Base-by-base conservation (phyloP, 2,113 vertebrate genomes). In the Clinocottus analis region DNA sequence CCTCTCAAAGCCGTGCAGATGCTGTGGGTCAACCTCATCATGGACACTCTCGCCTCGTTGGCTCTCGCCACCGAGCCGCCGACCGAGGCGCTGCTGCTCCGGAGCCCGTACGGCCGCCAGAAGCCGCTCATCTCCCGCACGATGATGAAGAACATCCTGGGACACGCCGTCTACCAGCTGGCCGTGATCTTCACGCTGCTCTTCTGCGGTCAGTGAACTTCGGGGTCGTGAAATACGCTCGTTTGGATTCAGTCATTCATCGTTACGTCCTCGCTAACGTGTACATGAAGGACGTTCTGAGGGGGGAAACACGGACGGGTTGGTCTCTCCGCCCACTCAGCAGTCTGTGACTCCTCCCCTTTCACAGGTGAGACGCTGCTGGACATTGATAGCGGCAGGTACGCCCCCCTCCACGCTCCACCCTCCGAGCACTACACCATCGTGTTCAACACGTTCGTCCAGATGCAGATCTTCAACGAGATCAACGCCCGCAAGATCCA, bases 71-170 rank as follows among this genome's bases (percentile, higher is more conserved):
- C 98, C 0, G 98, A 99, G 89, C 97, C 97, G 14, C 98, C 98
- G 6, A 99, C 97, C 0, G 98, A 99, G 85, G 91, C 97, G 3
- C 95, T 99, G 72, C 93, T 99, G 85, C 93, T 99, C 76, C 89
- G 98, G 80, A 97, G 96, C 87, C 98, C 98, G 9, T 99, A 99
- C 19, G 98, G 98, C 55, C 97, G 98, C 92, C 97, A 97, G 83
- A 99, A 99, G 91, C 97, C 98, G 41, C 94, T 99, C 86, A 97
- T 99, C 89, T 99, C 98, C 65, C 96, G 97, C 74, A 99, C 97
- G 2, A 99, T 99, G 98, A 99, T 99, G 98, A 99, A 99, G 93
- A 99, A 99, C 88, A 99, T 99, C 90, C 92, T 99, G 84, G 98
- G 97, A 41, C 98, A 99, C 47, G 97, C 94, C 0, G 87, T 99